Percentiles rank a stretch among this genome's conserved stretches.
These are phyloP conservation scores for Colletes latitarsis DNA, from an alignment of 1,140 invertebrate species.

Conservation along the genomic window DNA sequence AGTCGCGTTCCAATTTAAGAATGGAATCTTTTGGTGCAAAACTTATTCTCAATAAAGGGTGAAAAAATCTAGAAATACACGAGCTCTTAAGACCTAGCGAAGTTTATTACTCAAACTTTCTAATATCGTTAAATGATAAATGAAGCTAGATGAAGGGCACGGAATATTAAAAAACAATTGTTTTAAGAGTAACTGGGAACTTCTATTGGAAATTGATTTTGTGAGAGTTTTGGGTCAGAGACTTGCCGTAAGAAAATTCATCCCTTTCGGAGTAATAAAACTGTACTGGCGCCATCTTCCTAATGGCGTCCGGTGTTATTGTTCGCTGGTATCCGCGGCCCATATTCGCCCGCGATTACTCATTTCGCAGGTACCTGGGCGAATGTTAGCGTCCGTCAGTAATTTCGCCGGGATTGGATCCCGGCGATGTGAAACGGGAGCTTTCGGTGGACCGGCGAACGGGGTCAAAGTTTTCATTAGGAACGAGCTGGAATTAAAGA, in stretches of 20 bases:
- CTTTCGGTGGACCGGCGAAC: neutral
- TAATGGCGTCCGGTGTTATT: neutral
- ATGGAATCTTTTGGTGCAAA: too few relatives aligned
- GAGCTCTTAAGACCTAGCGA: too few relatives aligned
- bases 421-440: neutral
- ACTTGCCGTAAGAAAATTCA: neutral
- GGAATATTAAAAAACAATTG: too few relatives aligned
- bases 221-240: too few relatives aligned
- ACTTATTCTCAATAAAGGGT: too few relatives aligned
- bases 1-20: too few relatives aligned
- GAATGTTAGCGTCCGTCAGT: neutral
- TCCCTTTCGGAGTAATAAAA: neutral
- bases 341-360: neutral
- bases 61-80: too few relatives aligned
- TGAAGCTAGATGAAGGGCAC: too few relatives aligned
- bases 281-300: neutral
- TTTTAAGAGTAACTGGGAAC: too few relatives aligned
- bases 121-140: too few relatives aligned
- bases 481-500: slow-evolving; percentile 8
- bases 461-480: slow-evolving; percentile 23
- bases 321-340: neutral
- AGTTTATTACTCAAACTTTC: too few relatives aligned
- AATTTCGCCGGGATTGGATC: slow-evolving; percentile 12
- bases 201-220: too few relatives aligned
- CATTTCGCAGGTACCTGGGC: neutral